Base-by-base conservation (phyloP, 1,140 invertebrate genomes). In the Drosophila punjabiensis region DNA sequence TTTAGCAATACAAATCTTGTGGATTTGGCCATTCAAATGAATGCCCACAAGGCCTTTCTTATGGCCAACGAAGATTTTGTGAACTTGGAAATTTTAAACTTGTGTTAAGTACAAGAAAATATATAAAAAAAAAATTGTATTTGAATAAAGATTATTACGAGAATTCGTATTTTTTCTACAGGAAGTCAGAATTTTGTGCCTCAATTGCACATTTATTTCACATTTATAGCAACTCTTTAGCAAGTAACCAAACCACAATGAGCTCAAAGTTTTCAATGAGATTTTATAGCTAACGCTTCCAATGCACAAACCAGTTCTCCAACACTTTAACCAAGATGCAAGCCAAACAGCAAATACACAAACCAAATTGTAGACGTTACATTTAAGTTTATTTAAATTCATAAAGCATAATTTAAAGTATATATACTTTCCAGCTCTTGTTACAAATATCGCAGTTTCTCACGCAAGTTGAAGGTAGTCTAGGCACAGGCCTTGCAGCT, bases 1-100 rank as follows among this genome's bases (percentile, higher is more conserved):
- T 95, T 96, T 70, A 93, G 95, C 13, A 94, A 95, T 13, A 95
- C 94, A n/a, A 94, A 95, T 80, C 81, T 96, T 4, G 93, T 96
- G 20, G 93, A 95, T 67, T 90, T 95, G n/a, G 94, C 95, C 16
- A 93, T 95, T 24, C 73, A 92, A 58, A 81, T 79, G 0, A 93
- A 93, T 78, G 41, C 53, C 1, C 82, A 92, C 50, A 93, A 93
- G 47, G 84, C 82, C 3, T 93, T 86, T 45, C n/a, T 80, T 0
- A 63, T 77, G 20, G 64, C 66, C 20, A 82, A 89, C 61, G 52
- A 76, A 8, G 76, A 92, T 32, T 92, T 63, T 60, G 32, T 92
- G 4, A 80, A 89, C 20, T 61, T 93, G 5, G 89, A 93, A 58
- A 82, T 92, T 24, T 59, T 76, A 1, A 68, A 55, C 30, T 20